Evolutionary conservation across 1,140 invertebrate species (phyloP), one percentile per base, ranked within the genome.

Genomic region (Diachasmimorpha longicaudata): DNA sequence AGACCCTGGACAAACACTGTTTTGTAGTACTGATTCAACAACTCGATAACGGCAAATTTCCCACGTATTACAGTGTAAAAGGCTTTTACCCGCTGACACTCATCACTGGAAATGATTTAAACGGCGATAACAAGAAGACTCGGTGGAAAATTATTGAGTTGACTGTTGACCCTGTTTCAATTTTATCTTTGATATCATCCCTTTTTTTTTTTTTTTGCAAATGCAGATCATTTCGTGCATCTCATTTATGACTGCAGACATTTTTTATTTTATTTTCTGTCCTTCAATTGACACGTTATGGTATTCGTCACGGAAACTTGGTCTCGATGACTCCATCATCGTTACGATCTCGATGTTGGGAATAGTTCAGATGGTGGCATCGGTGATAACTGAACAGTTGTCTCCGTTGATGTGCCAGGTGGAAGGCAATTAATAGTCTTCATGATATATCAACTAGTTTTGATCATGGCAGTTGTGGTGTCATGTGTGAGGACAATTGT

Each of bases 181-280:
- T 11, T 67, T 19, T 68, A 36, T 70, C 39, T 70, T n/a, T 16
- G 11, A 13, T 19, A 72, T 63, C 71, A 63, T 63, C 37, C 16
- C 37, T 11, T 72, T 72, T 66, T 52, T 37, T 58, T 5, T 72
- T 72, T 66, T 63, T 48, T 16, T n/a, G 11, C 19, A 14, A 13
- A 14, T 36, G 14, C 19, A 25, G 70, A 16, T 23, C 52, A n/a
- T 66, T 72, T 55, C 70, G 70, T 72, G 70, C 70, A 72, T 72
- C 21, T 21, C 19, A 63, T 36, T 36, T 55, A 37, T 52, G 52
- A 36, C n/a, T 55, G 48, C 6, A 36, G 52, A 25, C 25, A 72
- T 48, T 72, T 72, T 23, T 44, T n/a, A n/a, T n/a, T n/a, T 63
- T 66, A 9, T 42, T 13, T 70, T 46, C 39, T 4, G 21, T 71